A percentile compares a stretch with the other conserved stretches of the same genome.
Conservation (phyloP, 2,888 invertebrate genomes). For the Eupithecia centaureata region DNA sequence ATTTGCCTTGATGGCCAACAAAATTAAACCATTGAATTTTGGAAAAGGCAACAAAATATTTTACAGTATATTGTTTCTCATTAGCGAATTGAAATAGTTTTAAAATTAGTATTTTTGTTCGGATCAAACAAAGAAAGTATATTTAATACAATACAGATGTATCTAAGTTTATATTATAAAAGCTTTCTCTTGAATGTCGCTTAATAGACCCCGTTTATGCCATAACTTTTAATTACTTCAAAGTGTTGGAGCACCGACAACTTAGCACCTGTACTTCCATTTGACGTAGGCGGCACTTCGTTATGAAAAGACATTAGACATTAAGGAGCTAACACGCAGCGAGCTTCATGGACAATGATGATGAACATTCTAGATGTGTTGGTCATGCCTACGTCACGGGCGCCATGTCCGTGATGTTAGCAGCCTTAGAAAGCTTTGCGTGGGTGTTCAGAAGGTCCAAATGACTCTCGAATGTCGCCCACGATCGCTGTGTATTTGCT, state of each 20-base stretch:
- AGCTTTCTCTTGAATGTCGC: conserved; percentile 16
- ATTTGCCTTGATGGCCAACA: not conserved
- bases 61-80: not conserved
- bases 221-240: conserved; percentile 53
- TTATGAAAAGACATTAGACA: conserved; percentile 22
- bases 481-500: conserved; percentile 2
- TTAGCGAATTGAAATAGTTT: not conserved
- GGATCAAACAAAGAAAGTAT: not conserved
- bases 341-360: not conserved
- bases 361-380: not conserved
- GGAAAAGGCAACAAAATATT: not conserved
- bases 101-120: not conserved
- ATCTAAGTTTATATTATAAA: not conserved
- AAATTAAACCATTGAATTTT: not conserved
- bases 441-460: not conserved
- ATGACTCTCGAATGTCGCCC: not conserved
- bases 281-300: conserved; percentile 14
- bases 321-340: not conserved
- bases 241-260: conserved; percentile 34
- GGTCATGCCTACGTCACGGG: not conserved
- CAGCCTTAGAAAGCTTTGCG: not conserved
- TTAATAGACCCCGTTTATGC: conserved; percentile 25
- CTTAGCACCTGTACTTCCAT: conserved; percentile 33
- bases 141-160: not conserved
- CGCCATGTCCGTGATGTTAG: not conserved